Evolutionary conservation across 1,140 invertebrate genomes (phyloP).

Genomic region (Lepeophtheirus salmonis): DNA sequence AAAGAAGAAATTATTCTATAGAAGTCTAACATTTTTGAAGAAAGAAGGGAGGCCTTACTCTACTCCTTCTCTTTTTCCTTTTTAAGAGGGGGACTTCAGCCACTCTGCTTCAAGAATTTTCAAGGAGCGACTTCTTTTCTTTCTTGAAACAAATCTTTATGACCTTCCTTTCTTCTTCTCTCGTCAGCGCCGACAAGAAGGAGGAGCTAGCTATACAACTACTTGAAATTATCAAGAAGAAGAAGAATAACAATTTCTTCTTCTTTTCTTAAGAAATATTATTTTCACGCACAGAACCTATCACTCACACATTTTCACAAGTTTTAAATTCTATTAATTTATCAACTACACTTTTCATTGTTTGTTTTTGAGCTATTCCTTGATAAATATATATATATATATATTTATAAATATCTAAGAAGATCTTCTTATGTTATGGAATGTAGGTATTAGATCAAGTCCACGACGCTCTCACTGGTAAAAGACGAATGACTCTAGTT

Average conservation of each 20-base stretch:
- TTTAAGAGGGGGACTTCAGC: constrained; percentile 18
- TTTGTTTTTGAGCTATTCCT: no score
- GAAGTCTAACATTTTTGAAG: no score
- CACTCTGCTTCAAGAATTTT: constrained; percentile 22
- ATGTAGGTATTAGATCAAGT: no score
- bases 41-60: neutral
- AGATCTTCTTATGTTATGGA: no score
- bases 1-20: constrained; percentile 20
- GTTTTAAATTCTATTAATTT: no score
- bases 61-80: neutral
- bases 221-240: neutral
- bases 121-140: constrained; percentile 3
- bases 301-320: no score
- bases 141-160: neutral
- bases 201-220: neutral
- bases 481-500: neutral
- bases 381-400: no score
- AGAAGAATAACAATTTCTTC: neutral
- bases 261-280: neutral
- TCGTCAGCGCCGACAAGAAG: neutral
- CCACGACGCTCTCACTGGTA: no score
- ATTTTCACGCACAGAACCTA: neutral
- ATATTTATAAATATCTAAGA: no score
- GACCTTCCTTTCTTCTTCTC: neutral
- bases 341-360: no score